Percentiles rank a stretch among this genome's conserved stretches.
phyloP scores from a whole-genome alignment of 1,140 invertebrate species.

The Drosophila watanabei region DNA sequence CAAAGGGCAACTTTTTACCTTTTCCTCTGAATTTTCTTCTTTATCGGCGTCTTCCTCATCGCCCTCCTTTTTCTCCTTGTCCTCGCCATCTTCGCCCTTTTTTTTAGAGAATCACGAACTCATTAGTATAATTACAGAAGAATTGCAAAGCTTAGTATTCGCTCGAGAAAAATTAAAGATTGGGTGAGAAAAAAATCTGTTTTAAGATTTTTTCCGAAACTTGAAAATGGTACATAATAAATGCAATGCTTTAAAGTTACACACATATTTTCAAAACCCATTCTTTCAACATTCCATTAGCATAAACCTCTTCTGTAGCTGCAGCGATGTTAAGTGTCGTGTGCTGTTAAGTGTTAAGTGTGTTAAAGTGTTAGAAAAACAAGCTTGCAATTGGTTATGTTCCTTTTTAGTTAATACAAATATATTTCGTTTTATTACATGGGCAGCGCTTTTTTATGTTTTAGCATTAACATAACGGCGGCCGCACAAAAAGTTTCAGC shows the following conservation, averaged over 20 bases:
- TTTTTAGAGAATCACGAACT: constrained; percentile 50
- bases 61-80: constrained; percentile 54
- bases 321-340: constrained; percentile 10
- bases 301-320: neutral
- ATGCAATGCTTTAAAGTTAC: no score
- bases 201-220: neutral
- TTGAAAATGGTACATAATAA: neutral
- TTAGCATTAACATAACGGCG: constrained; percentile 78
- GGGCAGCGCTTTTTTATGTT: constrained; percentile 76
- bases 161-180: neutral
- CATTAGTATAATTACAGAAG: constrained; percentile 20
- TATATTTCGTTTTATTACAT: constrained; percentile 76
- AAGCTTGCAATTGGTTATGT: constrained; percentile 46
- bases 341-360: constrained; percentile 21
- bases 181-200: neutral
- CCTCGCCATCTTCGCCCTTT: constrained; percentile 44
- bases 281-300: neutral
- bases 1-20: constrained; percentile 46
- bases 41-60: constrained; percentile 35
- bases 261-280: constrained; percentile 1
- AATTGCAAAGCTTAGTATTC: constrained; percentile 1
- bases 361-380: constrained; percentile 67
- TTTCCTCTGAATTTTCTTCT: constrained; percentile 59
- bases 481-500: constrained; percentile 63
- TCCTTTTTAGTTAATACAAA: constrained; percentile 78